Base-by-base conservation (phyloP, 64 coral and sea anemone genomes). In the Catalaphyllia jardinei region DNA sequence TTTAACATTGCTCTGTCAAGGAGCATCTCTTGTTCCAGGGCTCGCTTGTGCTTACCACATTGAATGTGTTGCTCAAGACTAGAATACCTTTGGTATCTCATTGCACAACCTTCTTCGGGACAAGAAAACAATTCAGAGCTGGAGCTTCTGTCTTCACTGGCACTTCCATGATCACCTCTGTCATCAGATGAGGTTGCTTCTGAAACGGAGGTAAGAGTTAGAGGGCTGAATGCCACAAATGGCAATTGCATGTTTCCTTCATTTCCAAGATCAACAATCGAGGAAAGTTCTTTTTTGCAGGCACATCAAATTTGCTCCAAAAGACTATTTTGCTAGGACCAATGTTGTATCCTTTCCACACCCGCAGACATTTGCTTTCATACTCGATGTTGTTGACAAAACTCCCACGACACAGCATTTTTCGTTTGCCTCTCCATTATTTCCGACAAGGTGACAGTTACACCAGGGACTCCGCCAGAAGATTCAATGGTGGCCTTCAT, bases 1-100 rank as follows among this genome's bases (percentile, higher is more conserved):
- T n/a, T n/a, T n/a, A n/a, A n/a, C n/a, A n/a, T n/a, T n/a, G n/a
- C n/a, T n/a, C n/a, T n/a, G n/a, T n/a, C n/a, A n/a, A n/a, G n/a
- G n/a, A n/a, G n/a, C n/a, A n/a, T n/a, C n/a, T n/a, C n/a, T n/a
- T n/a, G n/a, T n/a, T n/a, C n/a, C n/a, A n/a, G n/a, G n/a, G n/a
- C n/a, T n/a, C n/a, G n/a, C n/a, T n/a, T n/a, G n/a, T n/a, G n/a
- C n/a, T n/a, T n/a, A n/a, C n/a, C n/a, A n/a, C 71, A 91, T 30
- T 91, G 79, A 51, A 91, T 52, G 33, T 91, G 89, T 54, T 91
- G 79, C 24, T 91, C 51, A 65, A 85, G 89, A 85, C 67, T 67
- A n/a, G 89, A 91, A 35, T 80, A 78, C 14, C 61, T 57, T 74
- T 75, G 76, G 38, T 89, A 89, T 28, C 76, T 79, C 62, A 73